A percentile compares a stretch with the other conserved stretches of the same genome.
Conservation (phyloP, 2,888 invertebrate species). For the Xestoiulus laeticollis region DNA sequence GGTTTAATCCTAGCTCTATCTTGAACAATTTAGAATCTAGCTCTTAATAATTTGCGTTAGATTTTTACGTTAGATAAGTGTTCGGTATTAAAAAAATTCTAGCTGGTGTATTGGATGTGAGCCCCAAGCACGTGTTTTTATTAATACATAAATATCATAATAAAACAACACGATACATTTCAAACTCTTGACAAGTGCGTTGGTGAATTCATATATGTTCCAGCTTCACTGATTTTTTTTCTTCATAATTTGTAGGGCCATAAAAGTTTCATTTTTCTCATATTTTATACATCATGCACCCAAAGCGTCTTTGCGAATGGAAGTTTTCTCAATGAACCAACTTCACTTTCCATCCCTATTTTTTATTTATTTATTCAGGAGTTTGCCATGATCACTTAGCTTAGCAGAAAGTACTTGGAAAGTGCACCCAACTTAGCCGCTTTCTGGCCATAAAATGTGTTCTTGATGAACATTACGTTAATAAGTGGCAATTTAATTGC, state of each 20-base stretch:
- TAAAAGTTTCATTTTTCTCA: conserved; percentile 6
- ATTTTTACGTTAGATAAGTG: too few relatives aligned
- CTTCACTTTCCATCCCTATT: background rate
- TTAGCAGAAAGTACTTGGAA: background rate
- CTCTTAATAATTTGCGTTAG: too few relatives aligned
- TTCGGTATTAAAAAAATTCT: too few relatives aligned
- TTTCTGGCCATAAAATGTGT: background rate
- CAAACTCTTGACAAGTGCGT: too few relatives aligned
- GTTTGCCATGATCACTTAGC: conserved; percentile 11
- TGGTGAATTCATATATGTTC: too few relatives aligned
- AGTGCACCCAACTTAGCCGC: background rate
- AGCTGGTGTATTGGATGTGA: too few relatives aligned
- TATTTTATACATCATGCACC: background rate
- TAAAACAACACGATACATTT: too few relatives aligned
- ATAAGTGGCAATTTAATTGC: conserved; percentile 36
- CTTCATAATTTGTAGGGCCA: background rate
- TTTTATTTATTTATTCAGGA: background rate
- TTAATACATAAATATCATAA: too few relatives aligned
- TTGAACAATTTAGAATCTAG: too few relatives aligned
- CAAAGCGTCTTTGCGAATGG: background rate
- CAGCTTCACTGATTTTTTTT: background rate
- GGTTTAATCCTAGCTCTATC: too few relatives aligned
- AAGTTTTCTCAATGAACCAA: background rate
- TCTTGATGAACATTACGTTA: conserved; percentile 34
- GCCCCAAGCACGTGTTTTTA: too few relatives aligned